A percentile compares a stretch with the other conserved stretches of the same genome.
Evolutionary conservation across 2,797 vertebrate genomes (phyloP).

Genomic region (Sandelia bainsii): DNA sequence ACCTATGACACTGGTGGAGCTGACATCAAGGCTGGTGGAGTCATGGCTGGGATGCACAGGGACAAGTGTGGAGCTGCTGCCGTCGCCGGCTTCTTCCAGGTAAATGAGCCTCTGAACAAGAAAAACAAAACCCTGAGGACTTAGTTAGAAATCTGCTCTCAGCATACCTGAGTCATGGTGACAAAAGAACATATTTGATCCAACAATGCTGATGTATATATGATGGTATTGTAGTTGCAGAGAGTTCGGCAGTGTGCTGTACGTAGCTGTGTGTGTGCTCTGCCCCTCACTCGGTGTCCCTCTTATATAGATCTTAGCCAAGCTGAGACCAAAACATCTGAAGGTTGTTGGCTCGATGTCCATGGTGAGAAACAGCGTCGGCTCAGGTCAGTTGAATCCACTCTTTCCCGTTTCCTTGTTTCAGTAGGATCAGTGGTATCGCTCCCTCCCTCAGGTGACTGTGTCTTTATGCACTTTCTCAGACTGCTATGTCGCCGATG

Average conservation of each 20-base stretch:
- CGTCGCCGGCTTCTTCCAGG: constrained; percentile 88
- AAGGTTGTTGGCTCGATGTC: constrained; percentile 87
- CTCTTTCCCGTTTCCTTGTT: background rate
- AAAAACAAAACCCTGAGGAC: background rate
- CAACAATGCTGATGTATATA: background rate
- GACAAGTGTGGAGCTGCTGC: constrained; percentile 89
- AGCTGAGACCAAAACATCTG: constrained; percentile 84
- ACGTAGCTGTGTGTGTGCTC: no score
- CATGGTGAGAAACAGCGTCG: constrained; percentile 91
- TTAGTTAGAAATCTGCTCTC: no score
- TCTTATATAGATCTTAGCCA: constrained; percentile 79
- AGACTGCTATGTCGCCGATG: constrained; percentile 89
- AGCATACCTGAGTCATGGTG: constrained; percentile 1
- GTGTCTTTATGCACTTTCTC: constrained; percentile 19
- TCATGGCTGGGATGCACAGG: constrained; percentile 90
- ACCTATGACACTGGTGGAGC: constrained; percentile 89
- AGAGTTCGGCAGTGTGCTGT: no score
- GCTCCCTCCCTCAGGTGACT: background rate
- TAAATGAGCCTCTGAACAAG: constrained; percentile 28
- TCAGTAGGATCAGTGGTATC: background rate
- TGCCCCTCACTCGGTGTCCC: background rate
- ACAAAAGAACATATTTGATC: background rate
- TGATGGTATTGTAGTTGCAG: no score
- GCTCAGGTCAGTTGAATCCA: constrained; percentile 78
- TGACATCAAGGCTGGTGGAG: constrained; percentile 88